A percentile compares a stretch with the other conserved stretches of the same genome.
phyloP scores from a whole-genome alignment of 1,140 invertebrate species.

The Pissodes strobi region DNA sequence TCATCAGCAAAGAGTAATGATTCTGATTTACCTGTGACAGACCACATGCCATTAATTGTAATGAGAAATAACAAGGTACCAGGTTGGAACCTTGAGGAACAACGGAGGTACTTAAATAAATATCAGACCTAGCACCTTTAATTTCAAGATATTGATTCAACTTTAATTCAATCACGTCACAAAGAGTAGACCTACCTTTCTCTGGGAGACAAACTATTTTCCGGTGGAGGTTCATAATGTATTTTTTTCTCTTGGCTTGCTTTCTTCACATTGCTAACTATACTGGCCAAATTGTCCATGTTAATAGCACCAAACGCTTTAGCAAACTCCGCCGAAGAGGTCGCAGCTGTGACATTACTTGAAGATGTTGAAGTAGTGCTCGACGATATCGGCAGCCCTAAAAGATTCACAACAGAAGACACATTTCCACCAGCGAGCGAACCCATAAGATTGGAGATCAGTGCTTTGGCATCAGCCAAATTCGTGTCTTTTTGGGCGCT shows the following conservation, averaged over 20 bases:
- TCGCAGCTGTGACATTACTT: background rate
- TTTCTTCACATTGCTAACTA: slow-evolving; percentile 41
- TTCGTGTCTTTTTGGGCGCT: slow-evolving; percentile 50
- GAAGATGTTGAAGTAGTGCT: background rate
- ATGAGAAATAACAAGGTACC: too few relatives aligned
- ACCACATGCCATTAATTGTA: too few relatives aligned
- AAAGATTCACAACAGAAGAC: slow-evolving; percentile 18
- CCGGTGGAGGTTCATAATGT: slow-evolving; percentile 14
- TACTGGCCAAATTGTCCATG: slow-evolving; percentile 43
- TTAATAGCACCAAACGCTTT: slow-evolving; percentile 40
- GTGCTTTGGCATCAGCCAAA: slow-evolving; percentile 61
- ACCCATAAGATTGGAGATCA: slow-evolving; percentile 68
- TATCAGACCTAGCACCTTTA: too few relatives aligned
- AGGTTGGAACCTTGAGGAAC: too few relatives aligned
- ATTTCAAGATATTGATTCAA: too few relatives aligned
- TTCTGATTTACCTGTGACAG: too few relatives aligned
- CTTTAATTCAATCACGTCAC: background rate
- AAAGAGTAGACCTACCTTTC: background rate
- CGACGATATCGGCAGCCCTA: slow-evolving; percentile 19
- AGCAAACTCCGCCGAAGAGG: slow-evolving; percentile 36
- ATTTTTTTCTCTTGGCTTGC: background rate
- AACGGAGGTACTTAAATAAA: too few relatives aligned
- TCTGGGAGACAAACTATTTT: background rate
- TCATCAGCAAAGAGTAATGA: too few relatives aligned
- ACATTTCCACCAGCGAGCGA: slow-evolving; percentile 5